Percentiles rank a stretch among this genome's conserved stretches.
Conservation (phyloP, 2,797 vertebrate genomes). For the Limnodromus scolopaceus region DNA sequence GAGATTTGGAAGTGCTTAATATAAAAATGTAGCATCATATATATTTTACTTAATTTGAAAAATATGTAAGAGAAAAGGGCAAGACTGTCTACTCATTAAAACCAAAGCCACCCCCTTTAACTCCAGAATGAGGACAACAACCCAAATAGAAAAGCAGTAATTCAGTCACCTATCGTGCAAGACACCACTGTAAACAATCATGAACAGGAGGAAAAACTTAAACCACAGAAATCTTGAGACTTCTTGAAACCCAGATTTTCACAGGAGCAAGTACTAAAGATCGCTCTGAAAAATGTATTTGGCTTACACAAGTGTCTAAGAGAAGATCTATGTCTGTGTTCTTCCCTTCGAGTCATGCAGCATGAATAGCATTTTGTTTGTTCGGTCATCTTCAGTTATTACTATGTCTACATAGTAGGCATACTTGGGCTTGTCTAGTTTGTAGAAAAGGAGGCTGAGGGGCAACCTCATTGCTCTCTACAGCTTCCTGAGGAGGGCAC, state of each 20-base stretch:
- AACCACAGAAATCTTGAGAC: neutral
- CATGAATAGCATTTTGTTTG: neutral
- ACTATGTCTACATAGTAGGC: neutral
- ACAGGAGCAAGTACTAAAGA: neutral
- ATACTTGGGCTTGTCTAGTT: neutral
- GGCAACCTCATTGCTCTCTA: neutral
- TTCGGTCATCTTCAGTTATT: neutral
- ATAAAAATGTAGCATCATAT: neutral
- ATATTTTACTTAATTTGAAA: slow-evolving; percentile 6
- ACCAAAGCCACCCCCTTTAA: neutral
- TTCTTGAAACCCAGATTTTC: neutral
- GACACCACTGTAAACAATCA: neutral
- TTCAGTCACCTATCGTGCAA: neutral
- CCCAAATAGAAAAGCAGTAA: neutral
- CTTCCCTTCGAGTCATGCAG: neutral
- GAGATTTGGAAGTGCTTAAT: slow-evolving; percentile 33
- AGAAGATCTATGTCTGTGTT: no score
- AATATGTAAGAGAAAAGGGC: neutral
- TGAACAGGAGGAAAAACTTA: neutral
- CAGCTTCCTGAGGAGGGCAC: neutral
- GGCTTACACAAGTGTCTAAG: neutral
- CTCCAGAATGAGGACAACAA: neutral
- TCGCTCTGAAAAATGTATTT: neutral
- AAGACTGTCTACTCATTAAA: neutral
- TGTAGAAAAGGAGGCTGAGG: neutral